phyloP scores from a whole-genome alignment of 2,113 vertebrate genomes.

The Dissostichus mawsoni region DNA sequence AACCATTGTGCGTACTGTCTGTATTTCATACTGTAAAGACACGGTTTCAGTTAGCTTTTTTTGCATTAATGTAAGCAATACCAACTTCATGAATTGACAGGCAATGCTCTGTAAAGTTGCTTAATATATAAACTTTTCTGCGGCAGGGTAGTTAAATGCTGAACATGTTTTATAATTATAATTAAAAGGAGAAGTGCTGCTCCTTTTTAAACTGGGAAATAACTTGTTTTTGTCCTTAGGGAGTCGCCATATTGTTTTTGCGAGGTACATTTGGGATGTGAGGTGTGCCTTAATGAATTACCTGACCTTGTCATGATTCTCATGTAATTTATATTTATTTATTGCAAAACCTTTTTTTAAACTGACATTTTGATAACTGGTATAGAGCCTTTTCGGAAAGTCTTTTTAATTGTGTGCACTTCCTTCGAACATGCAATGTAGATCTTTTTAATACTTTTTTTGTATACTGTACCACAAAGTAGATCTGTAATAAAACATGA shows the following conservation, averaged over 20 bases:
- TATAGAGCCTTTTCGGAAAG: slow-evolving; percentile 67
- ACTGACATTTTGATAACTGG: slow-evolving; percentile 77
- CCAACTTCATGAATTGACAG: slow-evolving; percentile 60
- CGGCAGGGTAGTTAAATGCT: slow-evolving; percentile 77
- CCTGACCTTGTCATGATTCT: slow-evolving; percentile 76
- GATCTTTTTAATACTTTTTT: slow-evolving; percentile 74
- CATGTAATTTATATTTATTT: slow-evolving; percentile 88
- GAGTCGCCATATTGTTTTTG: slow-evolving; percentile 75
- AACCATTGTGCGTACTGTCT: slow-evolving; percentile 54
- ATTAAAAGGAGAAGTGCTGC: slow-evolving; percentile 70
- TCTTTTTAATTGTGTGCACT: slow-evolving; percentile 81
- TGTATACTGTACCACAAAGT: slow-evolving; percentile 79
- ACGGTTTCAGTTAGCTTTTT: slow-evolving; percentile 26
- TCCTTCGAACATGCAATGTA: slow-evolving; percentile 79
- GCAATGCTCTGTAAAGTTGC: slow-evolving; percentile 62
- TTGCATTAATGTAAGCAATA: slow-evolving; percentile 39
- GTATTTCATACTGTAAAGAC: slow-evolving; percentile 49
- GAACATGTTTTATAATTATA: slow-evolving; percentile 68
- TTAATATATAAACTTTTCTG: slow-evolving; percentile 69
- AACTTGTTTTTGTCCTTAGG: slow-evolving; percentile 74
- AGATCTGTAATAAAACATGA: slow-evolving; percentile 70
- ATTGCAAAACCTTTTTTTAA: slow-evolving; percentile 77
- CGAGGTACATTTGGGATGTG: slow-evolving; percentile 77
- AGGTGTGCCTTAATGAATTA: slow-evolving; percentile 84
- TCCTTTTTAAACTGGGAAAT: slow-evolving; percentile 72